Percentiles rank a stretch among this genome's conserved stretches.
Conservation (phyloP, 2,113 vertebrate genomes). For the Elephantulus edwardii region DNA sequence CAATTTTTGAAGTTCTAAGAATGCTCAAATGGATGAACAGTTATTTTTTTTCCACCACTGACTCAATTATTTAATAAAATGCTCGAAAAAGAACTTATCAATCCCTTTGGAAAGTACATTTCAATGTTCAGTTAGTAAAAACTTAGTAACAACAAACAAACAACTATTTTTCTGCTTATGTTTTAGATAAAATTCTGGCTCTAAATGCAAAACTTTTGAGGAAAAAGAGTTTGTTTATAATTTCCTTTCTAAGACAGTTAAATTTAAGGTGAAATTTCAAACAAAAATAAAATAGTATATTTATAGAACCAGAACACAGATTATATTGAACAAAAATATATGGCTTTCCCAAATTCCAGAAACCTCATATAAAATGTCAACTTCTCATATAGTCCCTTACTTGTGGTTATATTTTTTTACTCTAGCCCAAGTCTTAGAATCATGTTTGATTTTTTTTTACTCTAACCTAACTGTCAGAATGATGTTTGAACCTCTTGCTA, state of each 20-base stretch:
- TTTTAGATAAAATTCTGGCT: neutral
- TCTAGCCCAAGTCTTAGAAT: neutral
- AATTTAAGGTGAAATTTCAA: conserved; percentile 34
- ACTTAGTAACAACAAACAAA: neutral
- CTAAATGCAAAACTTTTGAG: neutral
- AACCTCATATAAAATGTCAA: neutral
- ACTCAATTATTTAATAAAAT: neutral
- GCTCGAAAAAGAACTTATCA: conserved; percentile 1
- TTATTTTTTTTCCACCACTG: neutral
- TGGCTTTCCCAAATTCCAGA: neutral
- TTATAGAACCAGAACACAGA: neutral
- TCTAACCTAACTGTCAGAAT: neutral
- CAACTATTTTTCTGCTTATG: neutral
- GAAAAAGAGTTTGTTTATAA: neutral
- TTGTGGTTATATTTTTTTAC: conserved; percentile 1
- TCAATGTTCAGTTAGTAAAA: neutral
- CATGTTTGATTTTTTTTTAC: neutral
- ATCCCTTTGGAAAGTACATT: neutral
- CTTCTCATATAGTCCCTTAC: neutral
- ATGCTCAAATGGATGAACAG: neutral
- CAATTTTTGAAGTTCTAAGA: neutral
- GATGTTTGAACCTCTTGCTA: neutral
- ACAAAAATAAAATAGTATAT: neutral
- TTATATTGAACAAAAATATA: neutral
- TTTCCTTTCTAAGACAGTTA: neutral